Evolutionary conservation across 2,113 vertebrate genomes (phyloP).

Genomic region (Hippopotamus amphibius): DNA sequence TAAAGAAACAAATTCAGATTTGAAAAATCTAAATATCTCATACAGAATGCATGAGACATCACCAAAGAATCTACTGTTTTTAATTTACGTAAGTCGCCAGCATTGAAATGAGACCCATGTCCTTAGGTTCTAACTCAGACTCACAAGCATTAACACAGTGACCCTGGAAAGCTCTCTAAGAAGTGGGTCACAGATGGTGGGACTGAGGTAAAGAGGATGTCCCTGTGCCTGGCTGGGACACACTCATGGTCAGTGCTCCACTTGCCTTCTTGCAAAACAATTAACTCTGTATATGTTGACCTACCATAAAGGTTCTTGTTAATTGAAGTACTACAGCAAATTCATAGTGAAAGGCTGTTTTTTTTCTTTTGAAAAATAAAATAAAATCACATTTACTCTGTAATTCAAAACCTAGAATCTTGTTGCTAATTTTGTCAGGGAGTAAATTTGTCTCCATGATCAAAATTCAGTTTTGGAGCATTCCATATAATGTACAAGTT

Average conservation of each 20-base stretch:
- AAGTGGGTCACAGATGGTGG: not conserved
- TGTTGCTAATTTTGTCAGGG: not conserved
- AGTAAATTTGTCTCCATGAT: not conserved
- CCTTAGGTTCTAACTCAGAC: not conserved
- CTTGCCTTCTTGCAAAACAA: not conserved
- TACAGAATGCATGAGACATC: not conserved
- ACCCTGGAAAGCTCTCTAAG: not conserved
- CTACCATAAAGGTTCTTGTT: not conserved
- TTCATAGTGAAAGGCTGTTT: not conserved
- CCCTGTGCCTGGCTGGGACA: not conserved
- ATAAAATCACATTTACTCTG: not conserved
- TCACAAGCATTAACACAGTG: not conserved
- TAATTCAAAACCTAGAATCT: not conserved
- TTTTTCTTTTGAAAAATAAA: constrained; percentile 11
- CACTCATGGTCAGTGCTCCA: rapidly evolving
- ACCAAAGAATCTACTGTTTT: constrained; percentile 37
- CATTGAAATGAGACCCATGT: not conserved
- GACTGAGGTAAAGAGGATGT: too few species aligned
- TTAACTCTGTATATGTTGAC: not conserved
- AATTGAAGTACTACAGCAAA: not conserved
- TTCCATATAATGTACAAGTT: not conserved
- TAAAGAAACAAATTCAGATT: constrained; percentile 20
- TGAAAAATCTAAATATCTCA: constrained; percentile 40
- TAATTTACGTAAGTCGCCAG: not conserved
- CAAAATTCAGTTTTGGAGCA: not conserved